Percentiles rank a stretch among this genome's conserved stretches.
Evolutionary conservation across 2,113 vertebrate species (phyloP).

Genomic region (Grallaria varia): DNA sequence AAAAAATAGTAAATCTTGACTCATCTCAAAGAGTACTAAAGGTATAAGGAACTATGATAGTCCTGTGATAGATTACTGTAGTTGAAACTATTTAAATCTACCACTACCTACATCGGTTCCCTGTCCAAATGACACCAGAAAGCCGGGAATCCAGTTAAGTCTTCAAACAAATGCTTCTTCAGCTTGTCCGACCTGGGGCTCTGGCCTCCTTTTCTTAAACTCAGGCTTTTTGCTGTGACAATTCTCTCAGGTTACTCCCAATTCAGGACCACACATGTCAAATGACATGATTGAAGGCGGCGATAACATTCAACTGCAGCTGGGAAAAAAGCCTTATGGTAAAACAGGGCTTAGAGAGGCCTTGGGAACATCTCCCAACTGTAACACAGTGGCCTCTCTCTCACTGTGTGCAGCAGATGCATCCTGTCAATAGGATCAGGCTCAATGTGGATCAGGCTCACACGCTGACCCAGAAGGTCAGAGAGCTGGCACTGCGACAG

Average conservation of each 20-base stretch:
- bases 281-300: background rate
- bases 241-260: background rate
- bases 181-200: background rate
- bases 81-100: background rate
- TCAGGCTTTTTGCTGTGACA: background rate
- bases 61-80: background rate
- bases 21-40: background rate
- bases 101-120: background rate
- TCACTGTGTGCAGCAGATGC: background rate
- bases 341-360: background rate
- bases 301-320: background rate
- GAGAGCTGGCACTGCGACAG: background rate
- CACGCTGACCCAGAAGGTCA: background rate
- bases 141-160: background rate
- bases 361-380: background rate
- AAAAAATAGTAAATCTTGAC: background rate
- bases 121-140: background rate
- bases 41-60: background rate
- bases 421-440: background rate
- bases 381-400: background rate
- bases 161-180: background rate
- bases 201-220: background rate
- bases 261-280: background rate
- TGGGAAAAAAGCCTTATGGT: background rate
- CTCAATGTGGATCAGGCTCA: background rate